phyloP scores from a whole-genome alignment of 2,797 vertebrate species.

The Sylvia borin region DNA sequence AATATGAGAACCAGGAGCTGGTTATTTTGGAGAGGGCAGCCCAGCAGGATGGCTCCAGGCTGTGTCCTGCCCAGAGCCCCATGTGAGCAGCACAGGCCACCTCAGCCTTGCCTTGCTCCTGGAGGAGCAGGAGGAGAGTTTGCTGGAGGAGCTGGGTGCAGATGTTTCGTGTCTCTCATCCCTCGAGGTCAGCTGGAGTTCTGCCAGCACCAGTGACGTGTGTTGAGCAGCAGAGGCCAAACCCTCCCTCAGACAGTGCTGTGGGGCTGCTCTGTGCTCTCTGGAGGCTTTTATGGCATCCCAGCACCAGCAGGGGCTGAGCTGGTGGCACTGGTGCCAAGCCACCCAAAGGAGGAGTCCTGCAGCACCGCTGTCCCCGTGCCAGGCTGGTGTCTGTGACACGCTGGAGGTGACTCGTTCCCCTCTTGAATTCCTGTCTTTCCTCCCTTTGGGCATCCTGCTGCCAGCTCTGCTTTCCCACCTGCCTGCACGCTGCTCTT shows the following conservation, averaged over 20 bases:
- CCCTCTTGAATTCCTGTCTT: neutral
- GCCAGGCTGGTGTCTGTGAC: neutral
- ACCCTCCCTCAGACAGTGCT: neutral
- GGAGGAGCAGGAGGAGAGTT: neutral
- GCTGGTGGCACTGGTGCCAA: neutral
- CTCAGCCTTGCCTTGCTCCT: neutral
- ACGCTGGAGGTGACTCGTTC: neutral
- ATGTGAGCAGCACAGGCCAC: neutral
- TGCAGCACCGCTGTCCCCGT: neutral
- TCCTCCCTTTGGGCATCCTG: neutral
- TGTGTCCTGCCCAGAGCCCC: neutral
- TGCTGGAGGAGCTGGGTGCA: slow-evolving; percentile 12
- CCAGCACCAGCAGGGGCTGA: neutral
- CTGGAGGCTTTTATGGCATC: neutral
- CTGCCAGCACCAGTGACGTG: neutral
- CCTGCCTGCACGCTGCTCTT: neutral
- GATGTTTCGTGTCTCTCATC: slow-evolving; percentile 42
- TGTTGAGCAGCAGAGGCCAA: neutral
- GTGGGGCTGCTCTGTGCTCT: neutral
- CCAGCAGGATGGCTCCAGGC: neutral
- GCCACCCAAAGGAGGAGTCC: neutral
- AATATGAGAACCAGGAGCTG: neutral
- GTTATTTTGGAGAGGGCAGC: neutral
- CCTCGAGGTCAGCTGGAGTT: slow-evolving; percentile 28
- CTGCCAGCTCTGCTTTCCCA: neutral